A percentile compares a stretch with the other conserved stretches of the same genome.
Conservation (phyloP, 2,797 vertebrate genomes). For the Synanceia verrucosa region DNA sequence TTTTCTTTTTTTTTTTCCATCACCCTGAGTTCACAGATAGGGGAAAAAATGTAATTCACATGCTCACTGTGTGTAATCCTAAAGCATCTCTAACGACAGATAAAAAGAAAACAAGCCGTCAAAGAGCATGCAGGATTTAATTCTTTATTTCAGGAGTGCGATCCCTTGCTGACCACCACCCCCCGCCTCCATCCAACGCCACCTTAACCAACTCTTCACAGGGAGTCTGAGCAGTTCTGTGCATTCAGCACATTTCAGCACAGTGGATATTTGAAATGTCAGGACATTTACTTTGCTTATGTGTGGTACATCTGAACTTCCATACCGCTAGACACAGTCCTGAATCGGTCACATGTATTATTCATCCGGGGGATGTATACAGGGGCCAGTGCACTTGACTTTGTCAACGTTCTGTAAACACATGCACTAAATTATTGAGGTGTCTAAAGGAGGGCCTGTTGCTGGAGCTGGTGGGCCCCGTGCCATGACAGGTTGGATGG, state of each 20-base stretch:
- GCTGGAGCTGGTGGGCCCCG: constrained; percentile 34
- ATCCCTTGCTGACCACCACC: constrained; percentile 24
- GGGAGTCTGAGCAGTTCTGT: constrained; percentile 68
- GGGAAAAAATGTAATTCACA: constrained; percentile 23
- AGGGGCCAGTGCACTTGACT: constrained; percentile 73
- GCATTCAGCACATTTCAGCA: constrained; percentile 76
- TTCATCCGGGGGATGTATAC: constrained; percentile 73
- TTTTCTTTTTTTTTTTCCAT: neutral
- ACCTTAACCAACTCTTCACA: constrained; percentile 53
- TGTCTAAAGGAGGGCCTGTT: constrained; percentile 65
- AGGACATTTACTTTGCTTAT: constrained; percentile 81
- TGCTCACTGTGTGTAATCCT: constrained; percentile 46
- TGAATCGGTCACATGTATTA: constrained; percentile 73
- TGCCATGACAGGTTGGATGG: constrained; percentile 72
- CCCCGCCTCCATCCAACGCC: neutral
- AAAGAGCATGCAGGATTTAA: constrained; percentile 42
- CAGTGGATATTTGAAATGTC: constrained; percentile 82
- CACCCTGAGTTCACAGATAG: constrained; percentile 25
- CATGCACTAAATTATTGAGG: constrained; percentile 82
- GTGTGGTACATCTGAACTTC: constrained; percentile 73
- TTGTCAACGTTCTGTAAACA: constrained; percentile 81
- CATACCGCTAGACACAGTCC: constrained; percentile 70
- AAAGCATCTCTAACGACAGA: constrained; percentile 51
- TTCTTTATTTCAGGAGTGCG: constrained; percentile 59
- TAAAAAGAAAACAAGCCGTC: constrained; percentile 47